Percentiles rank a stretch among this genome's conserved stretches.
Conservation (phyloP, 2,888 invertebrate species). For the Platynereis dumerilii region DNA sequence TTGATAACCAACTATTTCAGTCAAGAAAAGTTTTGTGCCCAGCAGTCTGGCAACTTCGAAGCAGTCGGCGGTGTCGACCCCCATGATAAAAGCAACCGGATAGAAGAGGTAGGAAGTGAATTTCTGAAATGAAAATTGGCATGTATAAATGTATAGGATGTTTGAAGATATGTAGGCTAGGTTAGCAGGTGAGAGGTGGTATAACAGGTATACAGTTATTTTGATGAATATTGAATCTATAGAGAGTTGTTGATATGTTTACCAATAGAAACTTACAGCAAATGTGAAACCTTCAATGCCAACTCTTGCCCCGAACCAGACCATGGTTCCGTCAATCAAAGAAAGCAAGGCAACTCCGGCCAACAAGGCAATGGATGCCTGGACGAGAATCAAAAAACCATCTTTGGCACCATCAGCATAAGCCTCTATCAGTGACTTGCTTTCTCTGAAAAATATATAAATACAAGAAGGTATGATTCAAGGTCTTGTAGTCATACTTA, state of each 20-base stretch:
- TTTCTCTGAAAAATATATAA: no score
- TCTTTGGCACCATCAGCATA: neutral
- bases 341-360: constrained; percentile 15
- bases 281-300: constrained; percentile 11
- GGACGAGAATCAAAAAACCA: neutral
- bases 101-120: neutral
- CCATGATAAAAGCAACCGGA: neutral
- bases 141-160: no score
- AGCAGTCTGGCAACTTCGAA: neutral
- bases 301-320: constrained; percentile 22
- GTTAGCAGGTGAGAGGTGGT: no score
- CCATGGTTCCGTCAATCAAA: constrained; percentile 11
- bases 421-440: neutral
- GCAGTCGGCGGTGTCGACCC: neutral
- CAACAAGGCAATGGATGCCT: constrained; percentile 10
- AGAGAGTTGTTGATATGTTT: no score
- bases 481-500: no score
- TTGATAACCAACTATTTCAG: neutral
- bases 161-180: no score
- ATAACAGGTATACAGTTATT: no score
- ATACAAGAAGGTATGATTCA: neutral
- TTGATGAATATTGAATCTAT: neutral
- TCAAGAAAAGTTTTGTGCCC: constrained; percentile 3
- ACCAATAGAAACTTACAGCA: neutral
- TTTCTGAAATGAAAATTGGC: neutral